phyloP scores from a whole-genome alignment of 2,888 invertebrate species.

The Eulithis prunata region DNA sequence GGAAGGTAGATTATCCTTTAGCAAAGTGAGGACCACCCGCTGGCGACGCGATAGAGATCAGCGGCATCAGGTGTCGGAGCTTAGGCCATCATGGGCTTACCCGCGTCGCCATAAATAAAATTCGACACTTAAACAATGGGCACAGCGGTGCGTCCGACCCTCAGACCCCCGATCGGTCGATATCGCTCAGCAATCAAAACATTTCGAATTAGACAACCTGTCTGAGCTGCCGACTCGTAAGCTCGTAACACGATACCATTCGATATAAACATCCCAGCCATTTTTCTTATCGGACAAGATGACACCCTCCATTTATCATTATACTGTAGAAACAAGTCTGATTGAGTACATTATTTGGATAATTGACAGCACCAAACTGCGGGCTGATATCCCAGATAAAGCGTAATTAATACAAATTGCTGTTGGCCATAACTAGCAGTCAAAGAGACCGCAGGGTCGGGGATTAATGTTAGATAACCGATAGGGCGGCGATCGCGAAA shows the following conservation, averaged over 20 bases:
- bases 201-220: slow-evolving; percentile 56
- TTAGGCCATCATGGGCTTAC: slow-evolving; percentile 51
- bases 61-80: slow-evolving; percentile 69
- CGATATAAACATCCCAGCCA: slow-evolving; percentile 47
- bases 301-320: slow-evolving; percentile 46
- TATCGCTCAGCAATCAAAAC: slow-evolving; percentile 61
- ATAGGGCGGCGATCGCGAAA: slow-evolving; percentile 71
- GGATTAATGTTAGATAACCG: slow-evolving; percentile 68
- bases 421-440: slow-evolving; percentile 63
- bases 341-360: slow-evolving; percentile 42
- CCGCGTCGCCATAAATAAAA: slow-evolving; percentile 70
- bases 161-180: slow-evolving; percentile 60
- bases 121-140: slow-evolving; percentile 76
- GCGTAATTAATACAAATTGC: slow-evolving; percentile 75
- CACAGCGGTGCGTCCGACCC: slow-evolving; percentile 53
- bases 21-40: slow-evolving; percentile 65
- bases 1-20: slow-evolving; percentile 41
- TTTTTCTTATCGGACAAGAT: slow-evolving; percentile 39
- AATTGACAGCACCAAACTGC: slow-evolving; percentile 40
- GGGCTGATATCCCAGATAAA: slow-evolving; percentile 57
- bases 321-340: slow-evolving; percentile 26
- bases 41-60: slow-evolving; percentile 65
- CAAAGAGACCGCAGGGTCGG: slow-evolving; percentile 71
- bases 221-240: slow-evolving; percentile 48
- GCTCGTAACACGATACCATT: slow-evolving; percentile 49